Evolutionary conservation across 2,888 invertebrate species (phyloP).

Genomic region (Mesorhabditis spiculigera): DNA sequence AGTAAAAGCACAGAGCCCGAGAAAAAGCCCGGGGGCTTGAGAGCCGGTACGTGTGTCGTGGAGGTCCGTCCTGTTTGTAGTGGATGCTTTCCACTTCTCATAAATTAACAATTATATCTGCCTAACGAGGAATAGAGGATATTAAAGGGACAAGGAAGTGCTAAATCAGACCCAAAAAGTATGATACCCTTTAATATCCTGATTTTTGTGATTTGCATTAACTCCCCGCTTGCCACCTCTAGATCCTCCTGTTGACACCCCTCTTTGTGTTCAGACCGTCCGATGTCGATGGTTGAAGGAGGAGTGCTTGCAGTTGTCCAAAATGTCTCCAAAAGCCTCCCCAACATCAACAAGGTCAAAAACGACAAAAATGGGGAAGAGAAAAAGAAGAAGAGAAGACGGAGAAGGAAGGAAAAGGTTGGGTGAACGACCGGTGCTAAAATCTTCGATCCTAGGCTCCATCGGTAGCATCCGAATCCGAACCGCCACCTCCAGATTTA

Average conservation of each 20-base stretch:
- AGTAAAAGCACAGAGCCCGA: constrained; percentile 6
- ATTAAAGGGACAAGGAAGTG: too few relatives aligned
- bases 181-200: too few relatives aligned
- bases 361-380: background rate
- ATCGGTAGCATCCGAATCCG: constrained; percentile 18
- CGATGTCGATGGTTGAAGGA: constrained; percentile 1
- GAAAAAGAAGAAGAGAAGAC: constrained; percentile 6
- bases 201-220: background rate
- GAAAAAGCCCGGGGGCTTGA: constrained; percentile 2
- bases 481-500: constrained; percentile 19
- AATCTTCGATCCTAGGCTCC: constrained; percentile 2
- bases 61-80: too few relatives aligned
- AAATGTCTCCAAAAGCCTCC: constrained; percentile 35
- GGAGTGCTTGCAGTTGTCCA: constrained; percentile 2
- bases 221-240: background rate
- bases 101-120: too few relatives aligned
- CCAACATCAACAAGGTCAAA: constrained; percentile 29
- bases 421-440: background rate
- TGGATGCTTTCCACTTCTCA: too few relatives aligned
- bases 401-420: constrained; percentile 7
- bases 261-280: constrained; percentile 2
- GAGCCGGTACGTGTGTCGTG: background rate
- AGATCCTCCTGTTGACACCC: background rate
- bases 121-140: too few relatives aligned
- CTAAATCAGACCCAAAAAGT: too few relatives aligned